Evolutionary conservation across 2,797 vertebrate species (phyloP).

Genomic region (Phoxinus dragarum): DNA sequence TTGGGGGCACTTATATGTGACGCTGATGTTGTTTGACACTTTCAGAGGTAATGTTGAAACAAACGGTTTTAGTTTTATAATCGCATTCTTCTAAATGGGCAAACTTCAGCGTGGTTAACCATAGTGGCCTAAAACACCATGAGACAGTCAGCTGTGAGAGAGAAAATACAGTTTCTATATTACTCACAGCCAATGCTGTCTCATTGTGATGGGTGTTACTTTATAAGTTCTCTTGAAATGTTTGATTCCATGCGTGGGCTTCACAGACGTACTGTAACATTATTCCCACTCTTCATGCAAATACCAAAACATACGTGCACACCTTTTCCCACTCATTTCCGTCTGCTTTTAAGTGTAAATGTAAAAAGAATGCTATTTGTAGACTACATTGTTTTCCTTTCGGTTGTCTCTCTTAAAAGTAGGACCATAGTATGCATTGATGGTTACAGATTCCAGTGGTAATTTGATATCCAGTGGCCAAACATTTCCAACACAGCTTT

Average conservation of each 20-base stretch:
- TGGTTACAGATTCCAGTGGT: background rate
- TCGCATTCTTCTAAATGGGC: background rate
- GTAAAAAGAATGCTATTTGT: background rate
- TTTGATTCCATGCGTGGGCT: background rate
- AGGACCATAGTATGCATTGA: background rate
- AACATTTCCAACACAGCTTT: background rate
- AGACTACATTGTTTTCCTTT: background rate
- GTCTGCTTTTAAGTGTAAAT: background rate
- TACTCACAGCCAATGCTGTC: background rate
- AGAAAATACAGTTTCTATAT: background rate
- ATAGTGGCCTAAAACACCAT: background rate
- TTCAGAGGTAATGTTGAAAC: conserved; percentile 22
- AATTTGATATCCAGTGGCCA: background rate
- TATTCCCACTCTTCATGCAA: background rate
- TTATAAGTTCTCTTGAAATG: background rate
- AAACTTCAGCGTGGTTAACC: background rate
- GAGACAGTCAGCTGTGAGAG: background rate
- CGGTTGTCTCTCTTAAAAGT: background rate
- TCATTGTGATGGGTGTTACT: background rate
- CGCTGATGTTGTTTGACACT: background rate
- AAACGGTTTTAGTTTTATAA: background rate
- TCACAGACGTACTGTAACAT: background rate
- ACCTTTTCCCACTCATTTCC: background rate
- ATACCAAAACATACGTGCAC: background rate
- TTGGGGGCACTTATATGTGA: background rate